These are phyloP conservation scores for Rattus norvegicus DNA, from an alignment of 2,113 vertebrate genomes.

Conservation along the genomic window GRCr8 NC_086022.1:145407501-145408000, in stretches of 20 bases:
- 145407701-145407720: neutral
- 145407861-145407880: neutral
- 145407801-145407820: neutral
- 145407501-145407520: neutral
- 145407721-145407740: neutral
- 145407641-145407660: neutral
- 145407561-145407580: neutral
- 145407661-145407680: neutral
- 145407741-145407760: neutral
- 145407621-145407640: neutral
- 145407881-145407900: neutral
- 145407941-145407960: neutral
- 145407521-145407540: neutral
- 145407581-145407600: neutral
- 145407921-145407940: neutral
- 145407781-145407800: neutral
- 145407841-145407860: neutral
- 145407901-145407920: rapidly evolving
- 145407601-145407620: neutral
- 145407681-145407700: neutral
- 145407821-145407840: neutral
- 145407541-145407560: neutral
- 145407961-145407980: neutral
- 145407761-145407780: neutral
- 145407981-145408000: too few species aligned